Conservation (phyloP, 1,140 invertebrate genomes). For the Pantala flavescens region DNA sequence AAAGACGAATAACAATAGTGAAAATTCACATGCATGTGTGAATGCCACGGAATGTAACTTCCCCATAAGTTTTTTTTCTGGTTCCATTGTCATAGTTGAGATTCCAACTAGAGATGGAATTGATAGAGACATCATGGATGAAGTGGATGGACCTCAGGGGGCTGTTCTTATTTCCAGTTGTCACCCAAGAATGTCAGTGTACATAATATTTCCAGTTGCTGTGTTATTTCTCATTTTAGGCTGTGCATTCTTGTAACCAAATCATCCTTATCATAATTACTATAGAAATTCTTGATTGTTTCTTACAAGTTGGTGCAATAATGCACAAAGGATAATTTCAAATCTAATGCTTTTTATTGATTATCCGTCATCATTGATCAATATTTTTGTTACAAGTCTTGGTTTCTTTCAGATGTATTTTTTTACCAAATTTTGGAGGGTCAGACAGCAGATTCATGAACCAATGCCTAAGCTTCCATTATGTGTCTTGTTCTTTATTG, state of each 20-base stretch:
- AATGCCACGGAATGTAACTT: slow-evolving; percentile 67
- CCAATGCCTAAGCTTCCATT: too few species aligned
- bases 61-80: slow-evolving; percentile 52
- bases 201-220: slow-evolving; percentile 63
- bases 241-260: slow-evolving; percentile 61
- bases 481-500: too few species aligned
- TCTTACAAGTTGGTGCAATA: too few species aligned
- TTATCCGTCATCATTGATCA: too few species aligned
- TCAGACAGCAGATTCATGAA: too few species aligned
- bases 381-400: too few species aligned
- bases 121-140: slow-evolving; percentile 37
- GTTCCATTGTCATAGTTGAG: slow-evolving; percentile 67
- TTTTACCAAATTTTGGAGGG: too few species aligned
- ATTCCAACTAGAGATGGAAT: slow-evolving; percentile 67
- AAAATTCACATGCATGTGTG: slow-evolving; percentile 45
- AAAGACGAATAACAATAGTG: slow-evolving; percentile 51
- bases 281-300: too few species aligned
- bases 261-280: not conserved
- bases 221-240: slow-evolving; percentile 60
- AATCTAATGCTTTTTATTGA: too few species aligned
- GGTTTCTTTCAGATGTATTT: too few species aligned
- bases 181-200: slow-evolving; percentile 61
- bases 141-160: slow-evolving; percentile 49
- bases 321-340: too few species aligned
- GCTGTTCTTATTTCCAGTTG: slow-evolving; percentile 59